Evolutionary conservation across 2,888 invertebrate genomes (phyloP).

Genomic region (Tenthredo amoena): DNA sequence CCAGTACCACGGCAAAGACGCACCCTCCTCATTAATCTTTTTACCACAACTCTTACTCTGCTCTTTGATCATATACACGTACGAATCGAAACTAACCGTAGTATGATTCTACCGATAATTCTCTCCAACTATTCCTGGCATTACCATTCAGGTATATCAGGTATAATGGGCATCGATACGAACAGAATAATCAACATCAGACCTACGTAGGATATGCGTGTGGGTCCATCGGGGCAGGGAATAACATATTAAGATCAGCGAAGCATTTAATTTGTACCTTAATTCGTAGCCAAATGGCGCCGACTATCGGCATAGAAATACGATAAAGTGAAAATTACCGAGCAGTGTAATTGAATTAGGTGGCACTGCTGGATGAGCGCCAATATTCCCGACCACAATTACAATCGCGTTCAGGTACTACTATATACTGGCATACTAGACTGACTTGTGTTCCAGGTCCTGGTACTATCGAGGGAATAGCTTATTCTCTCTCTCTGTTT

Average conservation of each 20-base stretch:
- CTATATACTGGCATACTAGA: background rate
- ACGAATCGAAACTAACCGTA: background rate
- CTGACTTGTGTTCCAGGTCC: constrained; percentile 35
- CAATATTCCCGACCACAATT: constrained; percentile 49
- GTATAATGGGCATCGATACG: background rate
- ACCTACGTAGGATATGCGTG: background rate
- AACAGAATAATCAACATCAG: background rate
- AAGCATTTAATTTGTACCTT: constrained; percentile 45
- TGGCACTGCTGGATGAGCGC: constrained; percentile 50
- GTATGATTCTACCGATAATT: background rate
- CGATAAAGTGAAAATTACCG: constrained; percentile 53
- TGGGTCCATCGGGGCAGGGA: background rate
- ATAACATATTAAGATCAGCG: constrained; percentile 29
- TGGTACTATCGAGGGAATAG: constrained; percentile 17
- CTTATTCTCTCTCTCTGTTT: background rate
- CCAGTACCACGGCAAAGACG: background rate
- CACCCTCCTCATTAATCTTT: background rate
- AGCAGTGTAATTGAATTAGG: constrained; percentile 51
- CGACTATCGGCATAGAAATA: constrained; percentile 49
- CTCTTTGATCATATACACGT: too few relatives aligned
- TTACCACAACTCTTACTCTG: background rate
- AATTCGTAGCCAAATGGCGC: constrained; percentile 48
- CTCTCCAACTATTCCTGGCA: background rate
- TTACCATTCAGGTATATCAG: background rate
- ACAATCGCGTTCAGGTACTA: constrained; percentile 39